Conservation (phyloP, 2,888 invertebrate genomes). For the Agonopterix heracliana region DNA sequence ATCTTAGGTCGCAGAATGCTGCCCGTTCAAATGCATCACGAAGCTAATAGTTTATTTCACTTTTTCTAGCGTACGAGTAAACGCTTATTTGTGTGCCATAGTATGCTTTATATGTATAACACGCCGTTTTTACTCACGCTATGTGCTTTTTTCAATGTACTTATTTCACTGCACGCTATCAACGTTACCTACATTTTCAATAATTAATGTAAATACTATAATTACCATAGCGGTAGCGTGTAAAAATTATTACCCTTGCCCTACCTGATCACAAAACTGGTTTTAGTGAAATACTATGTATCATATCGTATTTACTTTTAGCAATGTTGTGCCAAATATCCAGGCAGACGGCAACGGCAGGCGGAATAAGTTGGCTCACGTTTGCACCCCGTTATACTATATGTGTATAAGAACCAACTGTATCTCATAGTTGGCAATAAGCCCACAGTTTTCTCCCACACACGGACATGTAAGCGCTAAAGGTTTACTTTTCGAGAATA, state of each 20-base stretch:
- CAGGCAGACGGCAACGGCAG: slow-evolving; percentile 8
- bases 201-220: background rate
- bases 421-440: slow-evolving; percentile 29
- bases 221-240: background rate
- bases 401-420: slow-evolving; percentile 15
- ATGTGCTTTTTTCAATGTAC: background rate
- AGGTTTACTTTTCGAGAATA: too few relatives aligned
- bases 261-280: background rate
- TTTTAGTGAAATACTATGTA: background rate
- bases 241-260: background rate
- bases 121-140: background rate
- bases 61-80: too few relatives aligned
- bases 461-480: background rate
- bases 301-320: background rate
- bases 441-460: slow-evolving; percentile 23
- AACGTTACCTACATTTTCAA: background rate
- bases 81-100: too few relatives aligned
- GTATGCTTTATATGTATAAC: too few relatives aligned
- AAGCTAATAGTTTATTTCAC: too few relatives aligned
- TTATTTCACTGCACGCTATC: background rate
- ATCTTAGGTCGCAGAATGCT: too few relatives aligned
- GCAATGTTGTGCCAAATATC: slow-evolving; percentile 6
- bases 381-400: slow-evolving; percentile 12
- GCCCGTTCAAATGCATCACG: too few relatives aligned
- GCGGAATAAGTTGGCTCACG: slow-evolving; percentile 25